phyloP scores from a whole-genome alignment of 2,888 invertebrate species.

The Archips crataeganus region DNA sequence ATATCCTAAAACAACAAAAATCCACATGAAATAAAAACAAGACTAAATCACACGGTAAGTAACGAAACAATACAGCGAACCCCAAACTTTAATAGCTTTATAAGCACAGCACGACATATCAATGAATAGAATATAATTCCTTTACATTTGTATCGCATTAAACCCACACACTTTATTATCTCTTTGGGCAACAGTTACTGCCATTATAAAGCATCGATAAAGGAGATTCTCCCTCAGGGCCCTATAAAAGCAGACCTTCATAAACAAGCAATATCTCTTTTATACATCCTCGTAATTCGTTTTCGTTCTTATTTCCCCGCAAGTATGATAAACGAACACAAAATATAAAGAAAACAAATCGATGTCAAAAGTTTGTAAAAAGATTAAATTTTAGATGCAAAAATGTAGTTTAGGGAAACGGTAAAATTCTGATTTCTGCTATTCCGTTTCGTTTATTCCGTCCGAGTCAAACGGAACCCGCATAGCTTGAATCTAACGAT shows the following conservation, averaged over 20 bases:
- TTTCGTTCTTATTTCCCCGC: slow-evolving; percentile 62
- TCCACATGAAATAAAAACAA: slow-evolving; percentile 39
- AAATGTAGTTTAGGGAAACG: slow-evolving; percentile 40
- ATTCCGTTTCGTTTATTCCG: slow-evolving; percentile 56
- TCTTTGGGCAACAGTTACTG: slow-evolving; percentile 69
- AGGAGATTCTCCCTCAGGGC: slow-evolving; percentile 67
- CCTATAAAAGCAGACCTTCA: slow-evolving; percentile 77
- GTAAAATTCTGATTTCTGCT: slow-evolving; percentile 44
- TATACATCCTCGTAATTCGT: slow-evolving; percentile 72
- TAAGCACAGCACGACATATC: slow-evolving; percentile 27
- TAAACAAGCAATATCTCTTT: slow-evolving; percentile 80
- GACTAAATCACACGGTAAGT: slow-evolving; percentile 1
- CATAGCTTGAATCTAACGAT: slow-evolving; percentile 68
- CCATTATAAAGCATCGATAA: slow-evolving; percentile 73
- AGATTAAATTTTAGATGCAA: slow-evolving; percentile 26
- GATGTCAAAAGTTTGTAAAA: slow-evolving; percentile 26
- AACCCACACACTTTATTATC: slow-evolving; percentile 65
- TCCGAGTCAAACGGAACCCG: slow-evolving; percentile 69
- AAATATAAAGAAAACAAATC: slow-evolving; percentile 42
- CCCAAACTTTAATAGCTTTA: slow-evolving; percentile 23
- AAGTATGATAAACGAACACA: slow-evolving; percentile 56
- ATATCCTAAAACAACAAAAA: slow-evolving; percentile 73
- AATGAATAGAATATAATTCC: slow-evolving; percentile 37
- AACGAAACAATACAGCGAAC: slow-evolving; percentile 10
- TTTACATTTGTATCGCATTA: slow-evolving; percentile 52